phyloP scores from a whole-genome alignment of 2,113 vertebrate genomes.

The Gallinago media region DNA sequence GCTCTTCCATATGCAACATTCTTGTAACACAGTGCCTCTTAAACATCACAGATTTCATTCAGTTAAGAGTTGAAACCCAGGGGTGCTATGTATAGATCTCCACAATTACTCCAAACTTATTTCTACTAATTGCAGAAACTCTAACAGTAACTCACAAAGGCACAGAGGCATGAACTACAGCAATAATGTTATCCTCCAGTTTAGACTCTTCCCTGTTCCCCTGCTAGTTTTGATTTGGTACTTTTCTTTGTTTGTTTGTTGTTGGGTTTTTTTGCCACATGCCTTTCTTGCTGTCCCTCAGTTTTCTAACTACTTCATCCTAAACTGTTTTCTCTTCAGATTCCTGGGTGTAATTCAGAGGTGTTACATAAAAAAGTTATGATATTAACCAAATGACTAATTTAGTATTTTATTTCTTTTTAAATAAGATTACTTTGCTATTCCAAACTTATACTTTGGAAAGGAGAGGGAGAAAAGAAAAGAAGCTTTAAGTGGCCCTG shows the following conservation, averaged over 20 bases:
- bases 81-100: not conserved
- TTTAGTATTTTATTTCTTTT: not conserved
- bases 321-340: not conserved
- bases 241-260: too few relatives aligned
- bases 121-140: not conserved
- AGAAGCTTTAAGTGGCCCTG: not conserved
- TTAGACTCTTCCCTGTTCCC: not conserved
- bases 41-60: not conserved
- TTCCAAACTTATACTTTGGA: not conserved
- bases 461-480: not conserved
- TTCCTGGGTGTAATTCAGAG: not conserved
- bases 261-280: not conserved
- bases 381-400: not conserved
- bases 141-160: not conserved
- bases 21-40: not conserved
- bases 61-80: not conserved
- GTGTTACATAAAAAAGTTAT: not conserved
- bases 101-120: not conserved
- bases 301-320: not conserved
- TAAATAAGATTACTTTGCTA: not conserved
- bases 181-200: not conserved
- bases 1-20: not conserved
- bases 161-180: not conserved
- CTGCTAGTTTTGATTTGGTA: too few relatives aligned
- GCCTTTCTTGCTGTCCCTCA: not conserved